Conservation (phyloP, 2,797 vertebrate genomes). For the Macroramphosus scolopax region DNA sequence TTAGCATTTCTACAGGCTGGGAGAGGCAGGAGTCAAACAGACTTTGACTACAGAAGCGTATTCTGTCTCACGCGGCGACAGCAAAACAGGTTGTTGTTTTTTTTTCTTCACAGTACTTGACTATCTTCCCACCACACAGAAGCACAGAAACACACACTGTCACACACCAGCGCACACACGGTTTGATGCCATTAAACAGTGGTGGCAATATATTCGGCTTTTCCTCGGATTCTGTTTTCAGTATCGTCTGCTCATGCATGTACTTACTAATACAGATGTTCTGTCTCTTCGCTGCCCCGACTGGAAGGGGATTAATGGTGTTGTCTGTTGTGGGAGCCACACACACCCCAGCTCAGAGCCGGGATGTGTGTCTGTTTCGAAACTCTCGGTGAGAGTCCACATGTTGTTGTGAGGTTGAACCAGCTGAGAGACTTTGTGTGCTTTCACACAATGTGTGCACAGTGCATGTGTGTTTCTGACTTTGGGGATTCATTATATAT, state of each 20-base stretch:
- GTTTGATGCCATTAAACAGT: constrained; percentile 42
- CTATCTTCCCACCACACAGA: constrained; percentile 56
- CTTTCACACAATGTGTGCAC: constrained; percentile 6
- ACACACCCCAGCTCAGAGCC: constrained; percentile 6
- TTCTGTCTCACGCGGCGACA: constrained; percentile 34
- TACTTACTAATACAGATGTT: constrained; percentile 33
- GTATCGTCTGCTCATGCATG: constrained; percentile 48
- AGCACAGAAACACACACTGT: constrained; percentile 52
- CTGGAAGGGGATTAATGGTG: constrained; percentile 5
- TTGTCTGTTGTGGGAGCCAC: constrained; percentile 21
- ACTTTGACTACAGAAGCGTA: constrained; percentile 43
- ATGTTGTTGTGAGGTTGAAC: constrained; percentile 9
- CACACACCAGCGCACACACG: constrained; percentile 50
- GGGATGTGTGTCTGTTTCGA: constrained; percentile 16
- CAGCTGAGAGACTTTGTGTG: constrained; percentile 10
- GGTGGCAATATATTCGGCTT: constrained; percentile 40
- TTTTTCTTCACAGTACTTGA: constrained; percentile 65
- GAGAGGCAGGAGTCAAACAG: constrained; percentile 42
- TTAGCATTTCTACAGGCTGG: constrained; percentile 55
- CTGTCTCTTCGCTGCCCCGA: constrained; percentile 25
- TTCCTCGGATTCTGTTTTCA: constrained; percentile 40
- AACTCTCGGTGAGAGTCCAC: background rate
- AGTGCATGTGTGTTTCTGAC: constrained; percentile 7
- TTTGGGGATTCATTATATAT: constrained; percentile 12
- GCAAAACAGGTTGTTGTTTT: constrained; percentile 43